Conservation (phyloP, 1,140 invertebrate genomes). For the Octopus bimaculoides region DNA sequence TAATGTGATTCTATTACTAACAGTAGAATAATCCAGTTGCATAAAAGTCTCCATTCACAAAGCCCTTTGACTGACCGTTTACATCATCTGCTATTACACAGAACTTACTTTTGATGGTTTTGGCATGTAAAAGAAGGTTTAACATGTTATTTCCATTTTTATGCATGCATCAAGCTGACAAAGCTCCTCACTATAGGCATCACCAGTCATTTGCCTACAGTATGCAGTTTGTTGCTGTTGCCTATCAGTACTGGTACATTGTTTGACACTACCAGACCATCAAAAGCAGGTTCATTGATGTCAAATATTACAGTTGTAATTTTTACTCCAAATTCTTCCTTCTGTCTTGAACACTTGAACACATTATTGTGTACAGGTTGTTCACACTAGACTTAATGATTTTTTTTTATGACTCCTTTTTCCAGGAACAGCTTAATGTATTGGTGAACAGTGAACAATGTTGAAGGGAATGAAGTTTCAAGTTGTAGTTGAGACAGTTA, state of each 20-base stretch:
- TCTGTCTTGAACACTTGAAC: neutral
- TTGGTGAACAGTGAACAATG: too few relatives aligned
- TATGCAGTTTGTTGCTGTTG: neutral
- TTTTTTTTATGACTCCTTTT: too few relatives aligned
- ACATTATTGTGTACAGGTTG: too few relatives aligned
- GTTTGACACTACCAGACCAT: neutral
- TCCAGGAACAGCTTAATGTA: too few relatives aligned
- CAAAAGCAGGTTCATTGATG: neutral
- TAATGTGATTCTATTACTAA: slow-evolving; percentile 5
- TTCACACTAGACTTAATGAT: too few relatives aligned
- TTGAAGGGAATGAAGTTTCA: too few relatives aligned
- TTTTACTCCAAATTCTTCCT: slow-evolving; percentile 5
- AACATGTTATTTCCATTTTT: slow-evolving; percentile 1
- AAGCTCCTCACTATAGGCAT: neutral
- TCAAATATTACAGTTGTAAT: neutral
- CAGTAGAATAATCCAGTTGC: neutral
- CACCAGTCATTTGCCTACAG: neutral
- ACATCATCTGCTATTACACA: neutral
- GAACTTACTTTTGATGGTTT: neutral
- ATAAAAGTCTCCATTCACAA: neutral
- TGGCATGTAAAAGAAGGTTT: neutral
- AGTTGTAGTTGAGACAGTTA: too few relatives aligned
- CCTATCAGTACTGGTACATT: neutral
- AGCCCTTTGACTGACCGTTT: neutral
- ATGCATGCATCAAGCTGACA: neutral